phyloP scores from a whole-genome alignment of 2,113 vertebrate species.

The Gymnogyps californianus region DNA sequence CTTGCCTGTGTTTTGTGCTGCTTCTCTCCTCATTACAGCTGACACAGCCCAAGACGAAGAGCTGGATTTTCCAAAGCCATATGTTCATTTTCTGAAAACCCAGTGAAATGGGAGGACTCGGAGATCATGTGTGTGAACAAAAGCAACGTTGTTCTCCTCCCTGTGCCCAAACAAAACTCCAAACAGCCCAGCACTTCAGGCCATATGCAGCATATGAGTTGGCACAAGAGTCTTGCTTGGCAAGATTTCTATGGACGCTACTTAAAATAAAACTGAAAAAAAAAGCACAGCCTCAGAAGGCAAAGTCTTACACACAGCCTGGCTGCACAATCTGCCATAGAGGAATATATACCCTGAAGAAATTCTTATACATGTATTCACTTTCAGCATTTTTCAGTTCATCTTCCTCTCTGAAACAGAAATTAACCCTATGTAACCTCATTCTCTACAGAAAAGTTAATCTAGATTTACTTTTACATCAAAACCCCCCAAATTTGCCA shows the following conservation, averaged over 20 bases:
- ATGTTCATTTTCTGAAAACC: conserved; percentile 14
- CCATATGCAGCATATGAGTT: neutral
- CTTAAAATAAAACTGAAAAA: neutral
- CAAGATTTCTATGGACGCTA: neutral
- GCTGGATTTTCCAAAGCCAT: neutral
- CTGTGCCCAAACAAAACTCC: neutral
- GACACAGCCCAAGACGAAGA: neutral
- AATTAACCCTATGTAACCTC: neutral
- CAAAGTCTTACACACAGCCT: neutral
- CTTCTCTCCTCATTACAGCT: neutral
- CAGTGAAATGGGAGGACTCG: neutral
- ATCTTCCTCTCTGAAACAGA: neutral
- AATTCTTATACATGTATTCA: neutral
- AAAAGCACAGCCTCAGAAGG: neutral
- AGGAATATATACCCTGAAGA: neutral
- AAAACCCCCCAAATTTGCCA: neutral
- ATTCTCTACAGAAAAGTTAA: neutral
- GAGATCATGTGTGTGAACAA: neutral
- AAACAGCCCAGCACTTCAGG: neutral
- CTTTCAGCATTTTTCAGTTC: neutral
- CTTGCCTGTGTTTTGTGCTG: neutral
- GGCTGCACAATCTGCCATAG: neutral
- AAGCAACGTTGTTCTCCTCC: neutral
- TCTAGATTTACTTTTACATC: neutral
- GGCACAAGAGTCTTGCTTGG: neutral